A percentile compares a stretch with the other conserved stretches of the same genome.
Conservation (phyloP, 2,888 invertebrate species). For the Sminthurinus aureus region DNA sequence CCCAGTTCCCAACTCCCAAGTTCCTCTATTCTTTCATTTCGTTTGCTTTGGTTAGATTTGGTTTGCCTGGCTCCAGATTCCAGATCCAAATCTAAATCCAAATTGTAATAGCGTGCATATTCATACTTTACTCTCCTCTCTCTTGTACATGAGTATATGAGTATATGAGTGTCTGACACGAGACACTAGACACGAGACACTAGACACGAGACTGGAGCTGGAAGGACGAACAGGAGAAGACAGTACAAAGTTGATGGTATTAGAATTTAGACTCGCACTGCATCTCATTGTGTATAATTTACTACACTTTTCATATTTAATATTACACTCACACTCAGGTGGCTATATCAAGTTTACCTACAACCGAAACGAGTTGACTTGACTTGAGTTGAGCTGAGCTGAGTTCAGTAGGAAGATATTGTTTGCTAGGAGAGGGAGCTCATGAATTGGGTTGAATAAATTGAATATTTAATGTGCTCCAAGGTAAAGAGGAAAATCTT, state of each 20-base stretch:
- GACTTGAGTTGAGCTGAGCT: not conserved
- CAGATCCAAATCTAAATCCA: too few species aligned
- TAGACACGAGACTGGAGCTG: not conserved
- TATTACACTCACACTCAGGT: not conserved
- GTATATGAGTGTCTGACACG: not conserved
- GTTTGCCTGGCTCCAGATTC: too few species aligned
- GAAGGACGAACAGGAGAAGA: not conserved
- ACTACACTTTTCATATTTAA: too few species aligned
- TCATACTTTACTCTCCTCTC: too few species aligned
- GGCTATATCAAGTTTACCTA: not conserved
- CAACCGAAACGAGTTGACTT: not conserved
- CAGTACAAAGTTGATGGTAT: too few species aligned
- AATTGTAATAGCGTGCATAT: too few species aligned
- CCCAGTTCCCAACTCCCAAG: too few species aligned
- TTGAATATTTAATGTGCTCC: conserved; percentile 39
- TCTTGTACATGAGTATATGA: not conserved
- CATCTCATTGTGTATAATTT: too few species aligned
- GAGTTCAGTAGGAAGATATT: not conserved
- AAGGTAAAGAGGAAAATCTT: conserved; percentile 31
- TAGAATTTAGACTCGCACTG: too few species aligned
- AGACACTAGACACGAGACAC: not conserved
- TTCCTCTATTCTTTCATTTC: too few species aligned
- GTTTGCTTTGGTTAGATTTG: too few species aligned
- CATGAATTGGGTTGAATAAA: conserved; percentile 41
- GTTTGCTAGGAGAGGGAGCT: conserved; percentile 4